Base-by-base conservation (phyloP, 30 jellyfish, hydroid and myxozoan species). In the Turritopsis rubra region DNA sequence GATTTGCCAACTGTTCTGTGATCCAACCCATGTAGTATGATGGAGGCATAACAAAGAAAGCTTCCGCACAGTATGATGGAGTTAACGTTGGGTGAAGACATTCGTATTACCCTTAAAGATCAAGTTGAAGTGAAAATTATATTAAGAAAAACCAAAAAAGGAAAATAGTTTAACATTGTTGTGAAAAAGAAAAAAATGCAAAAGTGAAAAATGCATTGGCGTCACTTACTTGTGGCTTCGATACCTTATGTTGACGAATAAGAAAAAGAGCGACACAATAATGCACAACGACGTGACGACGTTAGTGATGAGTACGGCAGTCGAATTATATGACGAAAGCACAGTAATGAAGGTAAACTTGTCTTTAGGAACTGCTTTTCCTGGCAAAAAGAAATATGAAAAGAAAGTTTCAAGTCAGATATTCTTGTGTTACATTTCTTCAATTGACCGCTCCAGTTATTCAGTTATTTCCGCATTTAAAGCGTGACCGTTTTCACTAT, bases 61-160 rank as follows among this genome's bases (percentile, higher is more conserved):
- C 94, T 73, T 0, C 96, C 96, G 72, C 85, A 75, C 16, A 89
- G 65, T 81, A 89, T 89, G 85, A 89, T 85, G 80, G 85, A 84
- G 79, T 89, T 89, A 65, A 89, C 85, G 86, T 70, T 81, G 1
- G 96, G 96, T 1, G 96, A 89, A 17, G 96, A 89, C 96, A 89
- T 89, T 65, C 85, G 85, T 77, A 89, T 89, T 20, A 89, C 68
- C 79, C 96, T 89, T 18, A 31, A 21, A 75, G 80, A 76, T 21
- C 20, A n/a, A 1, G 79, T n/a, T n/a, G n/a, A n/a, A 28, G 53
- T 8, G 21, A 74, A 9, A 74, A n/a, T 24, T 18, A 21, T 25
- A 66, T 28, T 28, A 7, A 60, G 65, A 7, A 72, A 41, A 41
- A 41, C 60, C 60, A 3, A 13, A 5, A 41, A n/a, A n/a, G n/a